Percentiles rank a stretch among this genome's conserved stretches.
Conservation (phyloP, 2,888 invertebrate genomes). For the Orthonychiurus folsomi region DNA sequence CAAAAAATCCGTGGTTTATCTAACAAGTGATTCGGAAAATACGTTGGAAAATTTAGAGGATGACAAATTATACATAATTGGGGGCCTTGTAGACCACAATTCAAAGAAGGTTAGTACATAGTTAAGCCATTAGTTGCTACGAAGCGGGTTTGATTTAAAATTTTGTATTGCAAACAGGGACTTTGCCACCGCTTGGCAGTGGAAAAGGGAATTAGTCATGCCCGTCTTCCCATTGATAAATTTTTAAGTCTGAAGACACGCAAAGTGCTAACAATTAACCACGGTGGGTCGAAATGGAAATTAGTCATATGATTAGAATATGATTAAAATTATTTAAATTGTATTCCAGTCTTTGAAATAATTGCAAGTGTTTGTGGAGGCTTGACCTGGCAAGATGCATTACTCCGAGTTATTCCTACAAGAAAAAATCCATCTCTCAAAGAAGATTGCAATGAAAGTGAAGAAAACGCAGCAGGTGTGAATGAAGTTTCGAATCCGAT, state of each 20-base stretch:
- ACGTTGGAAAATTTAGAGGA: slow-evolving; percentile 61
- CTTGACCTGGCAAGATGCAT: slow-evolving; percentile 66
- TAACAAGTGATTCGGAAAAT: slow-evolving; percentile 89
- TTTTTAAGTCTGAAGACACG: slow-evolving; percentile 84
- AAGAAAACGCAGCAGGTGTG: neutral
- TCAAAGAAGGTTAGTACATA: slow-evolving; percentile 64
- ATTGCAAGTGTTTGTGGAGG: slow-evolving; percentile 67
- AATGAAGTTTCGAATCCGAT: no score
- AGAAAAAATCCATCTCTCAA: slow-evolving; percentile 57
- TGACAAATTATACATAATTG: slow-evolving; percentile 81
- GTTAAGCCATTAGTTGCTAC: slow-evolving; percentile 26
- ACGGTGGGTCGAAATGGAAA: slow-evolving; percentile 55
- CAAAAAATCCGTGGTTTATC: slow-evolving; percentile 72
- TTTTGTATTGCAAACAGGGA: slow-evolving; percentile 54
- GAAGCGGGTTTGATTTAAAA: slow-evolving; percentile 4
- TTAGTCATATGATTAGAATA: slow-evolving; percentile 11
- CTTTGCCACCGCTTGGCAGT: slow-evolving; percentile 72
- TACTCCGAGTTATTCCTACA: slow-evolving; percentile 65
- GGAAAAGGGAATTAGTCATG: slow-evolving; percentile 68
- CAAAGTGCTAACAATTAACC: slow-evolving; percentile 89
- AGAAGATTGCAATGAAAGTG: slow-evolving; percentile 5
- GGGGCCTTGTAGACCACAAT: slow-evolving; percentile 96
- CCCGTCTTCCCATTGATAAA: slow-evolving; percentile 76
- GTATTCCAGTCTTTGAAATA: slow-evolving; percentile 71
- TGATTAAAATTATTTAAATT: slow-evolving; percentile 16